A percentile compares a stretch with the other conserved stretches of the same genome.
These are phyloP conservation scores for Ondatra zibethicus DNA, from an alignment of 2,113 vertebrate species.

Conservation along the genomic window DNA sequence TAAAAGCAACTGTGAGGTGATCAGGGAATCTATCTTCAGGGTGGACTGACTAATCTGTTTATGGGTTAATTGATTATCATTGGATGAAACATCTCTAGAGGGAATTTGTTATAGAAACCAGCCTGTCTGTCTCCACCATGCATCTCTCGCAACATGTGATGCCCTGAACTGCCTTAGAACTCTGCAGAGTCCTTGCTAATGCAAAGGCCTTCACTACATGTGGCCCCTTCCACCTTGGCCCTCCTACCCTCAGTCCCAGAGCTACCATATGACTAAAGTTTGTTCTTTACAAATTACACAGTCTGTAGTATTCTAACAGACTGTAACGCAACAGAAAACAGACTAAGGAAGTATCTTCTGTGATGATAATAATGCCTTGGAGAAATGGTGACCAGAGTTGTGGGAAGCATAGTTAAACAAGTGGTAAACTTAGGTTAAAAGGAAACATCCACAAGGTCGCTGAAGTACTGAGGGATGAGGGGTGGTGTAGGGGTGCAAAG, in stretches of 20 bases:
- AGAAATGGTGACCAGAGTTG: not conserved
- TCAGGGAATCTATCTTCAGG: not conserved
- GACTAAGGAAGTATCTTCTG: not conserved
- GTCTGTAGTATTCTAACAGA: not conserved
- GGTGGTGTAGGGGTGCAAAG: not conserved
- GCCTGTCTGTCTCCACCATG: not conserved
- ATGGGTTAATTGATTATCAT: not conserved
- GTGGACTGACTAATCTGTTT: too few species aligned
- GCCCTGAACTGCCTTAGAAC: not conserved
- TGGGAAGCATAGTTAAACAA: not conserved
- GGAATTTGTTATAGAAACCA: not conserved
- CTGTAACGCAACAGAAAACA: not conserved
- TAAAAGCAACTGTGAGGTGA: not conserved
- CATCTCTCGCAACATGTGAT: too few species aligned
- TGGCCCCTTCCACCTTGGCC: not conserved
- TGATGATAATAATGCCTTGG: not conserved
- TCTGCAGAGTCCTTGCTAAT: not conserved
- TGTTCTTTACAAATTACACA: not conserved
- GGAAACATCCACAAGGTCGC: not conserved
- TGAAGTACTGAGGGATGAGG: not conserved
- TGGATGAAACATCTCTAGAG: not conserved
- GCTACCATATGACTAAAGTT: not conserved
- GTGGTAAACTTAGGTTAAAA: not conserved
- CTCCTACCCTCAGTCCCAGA: not conserved
- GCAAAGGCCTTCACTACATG: not conserved